Evolutionary conservation across 2,113 vertebrate species (phyloP).

Genomic region (Solenodon paradoxus): DNA sequence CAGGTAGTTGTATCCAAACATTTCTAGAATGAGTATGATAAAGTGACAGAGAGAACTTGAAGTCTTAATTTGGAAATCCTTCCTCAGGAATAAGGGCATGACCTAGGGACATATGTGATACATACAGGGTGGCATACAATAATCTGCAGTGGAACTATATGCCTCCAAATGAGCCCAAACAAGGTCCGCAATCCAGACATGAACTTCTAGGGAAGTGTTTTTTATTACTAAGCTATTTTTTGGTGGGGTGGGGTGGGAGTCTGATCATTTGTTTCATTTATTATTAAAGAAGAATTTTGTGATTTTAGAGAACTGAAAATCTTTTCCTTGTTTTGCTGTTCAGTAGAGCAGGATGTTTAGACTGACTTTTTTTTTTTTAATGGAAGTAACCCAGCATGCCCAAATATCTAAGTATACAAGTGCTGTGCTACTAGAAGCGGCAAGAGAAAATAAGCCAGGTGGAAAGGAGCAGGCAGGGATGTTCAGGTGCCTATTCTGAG

Average conservation of each 20-base stretch:
- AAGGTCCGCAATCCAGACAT: background rate
- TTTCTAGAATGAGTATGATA: background rate
- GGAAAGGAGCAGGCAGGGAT: background rate
- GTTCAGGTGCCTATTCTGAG: slow-evolving; percentile 34
- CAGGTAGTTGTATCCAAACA: background rate
- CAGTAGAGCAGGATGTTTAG: background rate
- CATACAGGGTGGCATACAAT: background rate
- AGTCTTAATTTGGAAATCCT: background rate
- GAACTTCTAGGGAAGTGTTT: background rate
- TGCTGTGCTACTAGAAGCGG: background rate
- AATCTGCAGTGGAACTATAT: background rate
- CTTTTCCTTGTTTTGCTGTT: slow-evolving; percentile 34
- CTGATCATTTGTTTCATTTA: slow-evolving; percentile 13
- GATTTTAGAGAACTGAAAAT: slow-evolving; percentile 25
- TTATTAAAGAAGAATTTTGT: slow-evolving; percentile 40
- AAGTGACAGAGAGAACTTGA: background rate
- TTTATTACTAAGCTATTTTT: background rate
- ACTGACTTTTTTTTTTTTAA: background rate
- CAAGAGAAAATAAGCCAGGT: slow-evolving; percentile 7
- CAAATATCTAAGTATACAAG: background rate
- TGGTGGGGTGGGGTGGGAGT: no score
- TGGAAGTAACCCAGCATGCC: background rate
- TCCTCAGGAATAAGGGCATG: background rate
- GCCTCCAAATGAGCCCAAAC: background rate
- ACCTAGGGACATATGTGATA: background rate